phyloP scores from a whole-genome alignment of 2,888 invertebrate species.

The Idaea biselata region DNA sequence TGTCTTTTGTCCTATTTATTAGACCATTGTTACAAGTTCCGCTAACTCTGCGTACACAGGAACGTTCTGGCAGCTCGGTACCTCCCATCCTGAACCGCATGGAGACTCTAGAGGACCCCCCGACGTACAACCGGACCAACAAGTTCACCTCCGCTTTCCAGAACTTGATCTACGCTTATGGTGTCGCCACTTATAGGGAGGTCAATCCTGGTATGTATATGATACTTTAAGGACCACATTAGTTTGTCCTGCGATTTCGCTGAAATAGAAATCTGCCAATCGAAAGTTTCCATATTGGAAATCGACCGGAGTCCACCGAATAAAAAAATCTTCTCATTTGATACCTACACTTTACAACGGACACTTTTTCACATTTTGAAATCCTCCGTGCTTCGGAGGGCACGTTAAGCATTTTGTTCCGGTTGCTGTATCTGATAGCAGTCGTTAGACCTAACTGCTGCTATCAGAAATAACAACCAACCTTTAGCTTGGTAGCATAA shows the following conservation, averaged over 20 bases:
- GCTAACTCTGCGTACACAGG: slow-evolving; percentile 75
- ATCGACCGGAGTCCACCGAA: too few species aligned
- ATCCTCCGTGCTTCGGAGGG: too few species aligned
- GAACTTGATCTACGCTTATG: slow-evolving; percentile 96
- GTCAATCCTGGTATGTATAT: slow-evolving; percentile 90
- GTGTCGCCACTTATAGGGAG: slow-evolving; percentile 96
- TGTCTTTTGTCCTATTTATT: too few species aligned
- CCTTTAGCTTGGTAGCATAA: too few species aligned
- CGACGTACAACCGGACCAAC: slow-evolving; percentile 97
- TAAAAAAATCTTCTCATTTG: too few species aligned
- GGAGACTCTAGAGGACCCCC: slow-evolving; percentile 93
- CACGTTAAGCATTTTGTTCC: too few species aligned
- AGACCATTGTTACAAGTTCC: background rate
- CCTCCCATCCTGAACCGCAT: slow-evolving; percentile 98
- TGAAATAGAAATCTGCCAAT: background rate
- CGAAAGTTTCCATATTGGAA: too few species aligned
- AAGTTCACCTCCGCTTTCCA: slow-evolving; percentile 98
- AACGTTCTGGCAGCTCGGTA: slow-evolving; percentile 95
- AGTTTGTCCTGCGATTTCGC: background rate
- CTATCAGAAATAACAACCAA: too few species aligned
- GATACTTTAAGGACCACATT: background rate
- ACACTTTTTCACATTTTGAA: too few species aligned
- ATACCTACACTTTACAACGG: too few species aligned
- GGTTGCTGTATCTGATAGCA: too few species aligned
- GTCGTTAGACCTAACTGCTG: too few species aligned